Percentiles rank a stretch among this genome's conserved stretches.
phyloP scores from a whole-genome alignment of 2,113 vertebrate genomes.

The Cyphotilapia sp. region DNA sequence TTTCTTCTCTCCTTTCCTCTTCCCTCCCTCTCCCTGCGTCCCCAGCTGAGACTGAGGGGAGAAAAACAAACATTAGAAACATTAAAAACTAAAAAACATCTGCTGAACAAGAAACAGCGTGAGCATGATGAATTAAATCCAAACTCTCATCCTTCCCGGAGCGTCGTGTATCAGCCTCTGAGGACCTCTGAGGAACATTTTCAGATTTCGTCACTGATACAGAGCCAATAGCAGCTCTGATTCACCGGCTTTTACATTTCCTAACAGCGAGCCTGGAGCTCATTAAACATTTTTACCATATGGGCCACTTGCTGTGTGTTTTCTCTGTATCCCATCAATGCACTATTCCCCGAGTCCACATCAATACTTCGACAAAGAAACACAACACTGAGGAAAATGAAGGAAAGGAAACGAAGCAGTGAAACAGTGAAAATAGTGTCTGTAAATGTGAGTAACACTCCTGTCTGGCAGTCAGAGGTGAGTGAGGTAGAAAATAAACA shows the following conservation, averaged over 20 bases:
- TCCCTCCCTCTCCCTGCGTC: not conserved
- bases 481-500: not conserved
- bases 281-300: not conserved
- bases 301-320: not conserved
- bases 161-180: not conserved
- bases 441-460: not conserved
- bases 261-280: not conserved
- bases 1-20: slow-evolving; percentile 27
- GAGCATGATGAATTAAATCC: not conserved
- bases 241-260: rapidly evolving
- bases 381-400: not conserved
- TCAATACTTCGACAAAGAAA: rapidly evolving
- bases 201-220: rapidly evolving
- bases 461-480: not conserved
- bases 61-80: not conserved
- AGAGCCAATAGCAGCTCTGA: not conserved
- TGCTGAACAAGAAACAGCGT: not conserved
- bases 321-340: not conserved
- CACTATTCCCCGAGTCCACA: rapidly evolving
- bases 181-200: not conserved
- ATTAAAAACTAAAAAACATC: not conserved
- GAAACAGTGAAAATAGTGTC: not conserved
- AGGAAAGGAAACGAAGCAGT: rapidly evolving
- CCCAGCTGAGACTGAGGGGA: not conserved
- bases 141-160: not conserved